These are phyloP conservation scores for Melanchra persicariae DNA, from an alignment of 2,888 invertebrate species.

Conservation along the genomic window DNA sequence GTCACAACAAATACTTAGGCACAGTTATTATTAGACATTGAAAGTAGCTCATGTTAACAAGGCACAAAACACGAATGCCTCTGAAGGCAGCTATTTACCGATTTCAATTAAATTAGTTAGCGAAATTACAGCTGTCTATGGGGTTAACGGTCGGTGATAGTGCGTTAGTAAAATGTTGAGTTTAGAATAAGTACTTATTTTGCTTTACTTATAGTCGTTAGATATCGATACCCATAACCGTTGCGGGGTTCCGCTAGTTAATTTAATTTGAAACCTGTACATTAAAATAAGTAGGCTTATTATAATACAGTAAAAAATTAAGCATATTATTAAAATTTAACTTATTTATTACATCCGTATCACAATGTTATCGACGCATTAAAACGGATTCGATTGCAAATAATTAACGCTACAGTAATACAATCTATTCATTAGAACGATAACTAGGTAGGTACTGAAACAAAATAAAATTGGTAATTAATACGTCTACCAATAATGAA, in stretches of 20 bases:
- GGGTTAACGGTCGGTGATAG: background rate
- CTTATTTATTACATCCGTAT: conserved; percentile 24
- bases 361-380: conserved; percentile 26
- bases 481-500: conserved; percentile 1
- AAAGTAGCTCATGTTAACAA: conserved; percentile 6
- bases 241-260: background rate
- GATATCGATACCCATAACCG: background rate
- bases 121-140: background rate
- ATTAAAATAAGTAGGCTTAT: background rate
- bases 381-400: conserved; percentile 26
- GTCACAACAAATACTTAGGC: conserved; percentile 10
- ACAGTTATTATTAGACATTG: conserved; percentile 1
- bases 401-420: conserved; percentile 16
- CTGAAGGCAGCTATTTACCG: conserved; percentile 1
- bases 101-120: background rate
- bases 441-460: conserved; percentile 46
- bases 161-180: background rate
- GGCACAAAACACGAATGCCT: conserved; percentile 32
- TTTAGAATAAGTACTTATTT: background rate
- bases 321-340: background rate
- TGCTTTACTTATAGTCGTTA: background rate
- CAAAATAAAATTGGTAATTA: conserved; percentile 16
- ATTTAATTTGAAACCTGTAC: background rate
- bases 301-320: background rate
- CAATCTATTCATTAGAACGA: conserved; percentile 21